A percentile compares a stretch with the other conserved stretches of the same genome.
Evolutionary conservation across 2,797 vertebrate species (phyloP).

Genomic region (Pantherophis vulpinus): DNA sequence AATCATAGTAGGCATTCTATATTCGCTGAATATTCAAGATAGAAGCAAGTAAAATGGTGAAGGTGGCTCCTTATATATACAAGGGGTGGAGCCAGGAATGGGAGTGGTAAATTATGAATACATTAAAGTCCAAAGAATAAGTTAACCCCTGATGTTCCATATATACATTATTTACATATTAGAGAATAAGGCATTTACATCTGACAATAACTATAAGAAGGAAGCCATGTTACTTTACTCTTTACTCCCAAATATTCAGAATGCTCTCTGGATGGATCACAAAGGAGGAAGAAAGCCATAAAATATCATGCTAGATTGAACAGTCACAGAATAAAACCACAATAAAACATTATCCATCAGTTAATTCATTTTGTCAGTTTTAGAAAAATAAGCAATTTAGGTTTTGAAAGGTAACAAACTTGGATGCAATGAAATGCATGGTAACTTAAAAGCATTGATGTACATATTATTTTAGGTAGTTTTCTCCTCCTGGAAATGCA

Average conservation of each 20-base stretch:
- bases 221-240: neutral
- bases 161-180: no score
- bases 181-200: no score
- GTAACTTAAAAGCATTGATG: neutral
- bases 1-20: no score
- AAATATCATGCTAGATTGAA: neutral
- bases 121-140: no score
- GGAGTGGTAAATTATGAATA: no score
- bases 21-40: no score
- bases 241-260: neutral
- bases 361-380: neutral
- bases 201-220: neutral
- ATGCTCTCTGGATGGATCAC: neutral
- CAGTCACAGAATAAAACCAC: neutral
- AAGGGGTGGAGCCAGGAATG: no score
- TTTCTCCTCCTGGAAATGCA: neutral
- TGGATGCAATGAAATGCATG: neutral
- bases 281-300: neutral
- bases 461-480: neutral
- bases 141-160: no score
- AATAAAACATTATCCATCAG: neutral
- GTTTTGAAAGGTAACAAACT: neutral
- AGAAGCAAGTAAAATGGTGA: no score
- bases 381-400: neutral
- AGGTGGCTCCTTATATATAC: no score